Evolutionary conservation across 2,797 vertebrate genomes (phyloP).

Genomic region (Ctenopoma multispine): DNA sequence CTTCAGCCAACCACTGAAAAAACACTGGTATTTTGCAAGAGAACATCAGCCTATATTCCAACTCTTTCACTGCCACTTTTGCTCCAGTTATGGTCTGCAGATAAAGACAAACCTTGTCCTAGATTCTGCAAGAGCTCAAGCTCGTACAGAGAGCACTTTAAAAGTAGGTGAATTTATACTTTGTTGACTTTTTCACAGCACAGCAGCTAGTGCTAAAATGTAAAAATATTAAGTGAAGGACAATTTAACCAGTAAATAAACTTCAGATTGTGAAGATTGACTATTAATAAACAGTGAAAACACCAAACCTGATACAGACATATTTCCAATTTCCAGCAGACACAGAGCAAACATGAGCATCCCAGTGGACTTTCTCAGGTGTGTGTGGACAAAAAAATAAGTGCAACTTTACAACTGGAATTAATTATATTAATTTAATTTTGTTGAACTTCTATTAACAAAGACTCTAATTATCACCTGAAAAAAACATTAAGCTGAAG

Average conservation of each 20-base stretch:
- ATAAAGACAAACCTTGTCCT: conserved; percentile 76
- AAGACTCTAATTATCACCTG: background rate
- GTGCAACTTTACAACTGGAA: background rate
- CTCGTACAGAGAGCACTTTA: conserved; percentile 59
- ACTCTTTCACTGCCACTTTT: conserved; percentile 68
- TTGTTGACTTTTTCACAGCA: conserved; percentile 17
- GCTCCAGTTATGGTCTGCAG: conserved; percentile 71
- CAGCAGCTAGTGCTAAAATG: background rate
- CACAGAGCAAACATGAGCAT: conserved; percentile 17
- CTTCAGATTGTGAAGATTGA: too few relatives aligned
- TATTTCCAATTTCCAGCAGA: conserved; percentile 14
- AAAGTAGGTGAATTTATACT: conserved; percentile 64
- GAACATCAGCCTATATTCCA: conserved; percentile 56
- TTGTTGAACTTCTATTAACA: conserved; percentile 2
- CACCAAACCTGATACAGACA: too few relatives aligned
- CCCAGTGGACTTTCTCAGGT: background rate
- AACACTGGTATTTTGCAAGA: conserved; percentile 65
- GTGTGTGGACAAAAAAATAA: background rate
- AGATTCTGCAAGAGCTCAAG: conserved; percentile 66
- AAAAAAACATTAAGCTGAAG: conserved; percentile 10
- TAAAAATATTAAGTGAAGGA: background rate
- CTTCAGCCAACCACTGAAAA: conserved; percentile 43
- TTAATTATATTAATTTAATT: conserved; percentile 10
- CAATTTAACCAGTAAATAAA: background rate
- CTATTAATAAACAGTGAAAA: too few relatives aligned